phyloP scores from a whole-genome alignment of 2,888 invertebrate species.

The Flexamia atlantica region DNA sequence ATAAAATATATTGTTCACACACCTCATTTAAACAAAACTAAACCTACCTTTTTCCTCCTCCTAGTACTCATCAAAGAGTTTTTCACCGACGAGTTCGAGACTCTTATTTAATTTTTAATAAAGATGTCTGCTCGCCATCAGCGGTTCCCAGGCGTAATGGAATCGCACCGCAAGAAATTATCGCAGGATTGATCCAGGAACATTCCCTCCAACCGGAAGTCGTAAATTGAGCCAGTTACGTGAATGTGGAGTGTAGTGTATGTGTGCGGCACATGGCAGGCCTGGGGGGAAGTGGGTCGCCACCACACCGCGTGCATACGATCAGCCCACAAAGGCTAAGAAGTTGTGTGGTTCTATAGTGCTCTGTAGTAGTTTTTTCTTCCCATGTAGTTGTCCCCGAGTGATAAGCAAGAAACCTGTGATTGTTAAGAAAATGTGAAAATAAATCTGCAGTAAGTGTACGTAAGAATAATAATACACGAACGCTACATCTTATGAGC shows the following conservation, averaged over 20 bases:
- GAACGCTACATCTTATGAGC: too few species aligned
- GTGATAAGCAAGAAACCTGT: too few species aligned
- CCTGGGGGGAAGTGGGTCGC: neutral
- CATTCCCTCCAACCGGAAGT: constrained; percentile 7
- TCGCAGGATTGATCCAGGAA: neutral
- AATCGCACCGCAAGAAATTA: constrained; percentile 35
- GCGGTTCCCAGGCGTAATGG: constrained; percentile 24
- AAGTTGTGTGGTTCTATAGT: too few species aligned
- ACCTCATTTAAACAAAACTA: neutral
- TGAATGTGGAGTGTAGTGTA: neutral
- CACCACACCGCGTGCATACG: neutral
- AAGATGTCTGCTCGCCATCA: constrained; percentile 17
- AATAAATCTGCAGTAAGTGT: too few species aligned
- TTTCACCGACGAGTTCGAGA: neutral
- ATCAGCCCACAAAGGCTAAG: too few species aligned
- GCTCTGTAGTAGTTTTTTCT: too few species aligned
- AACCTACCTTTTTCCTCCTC: neutral
- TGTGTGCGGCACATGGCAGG: constrained; percentile 24
- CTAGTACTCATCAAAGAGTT: neutral
- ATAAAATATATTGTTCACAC: too few species aligned
- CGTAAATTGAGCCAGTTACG: constrained; percentile 20
- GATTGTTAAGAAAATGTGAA: too few species aligned
- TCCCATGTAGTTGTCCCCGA: too few species aligned
- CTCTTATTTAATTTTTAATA: constrained; percentile 3
- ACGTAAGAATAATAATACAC: too few species aligned